A percentile compares a stretch with the other conserved stretches of the same genome.
phyloP scores from a whole-genome alignment of 2,797 vertebrate species.

The Lophius americanus region DNA sequence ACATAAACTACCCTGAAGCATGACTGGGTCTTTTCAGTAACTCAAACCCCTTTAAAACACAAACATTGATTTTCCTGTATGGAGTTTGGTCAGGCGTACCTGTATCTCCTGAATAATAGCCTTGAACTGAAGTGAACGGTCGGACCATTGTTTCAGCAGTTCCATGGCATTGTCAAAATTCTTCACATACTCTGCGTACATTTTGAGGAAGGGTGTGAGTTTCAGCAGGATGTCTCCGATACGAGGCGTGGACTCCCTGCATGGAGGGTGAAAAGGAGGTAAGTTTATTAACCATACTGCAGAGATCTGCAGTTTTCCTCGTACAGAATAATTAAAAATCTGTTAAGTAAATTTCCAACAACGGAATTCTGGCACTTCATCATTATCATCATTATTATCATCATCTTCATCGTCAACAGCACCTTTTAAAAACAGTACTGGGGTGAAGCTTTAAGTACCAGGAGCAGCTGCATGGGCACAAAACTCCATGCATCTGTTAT shows the following conservation, averaged over 20 bases:
- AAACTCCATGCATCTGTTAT: neutral
- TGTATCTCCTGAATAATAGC: conserved; percentile 93
- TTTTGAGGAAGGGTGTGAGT: conserved; percentile 97
- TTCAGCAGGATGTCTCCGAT: conserved; percentile 97
- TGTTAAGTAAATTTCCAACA: neutral
- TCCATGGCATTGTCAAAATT: conserved; percentile 97
- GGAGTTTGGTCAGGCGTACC: conserved; percentile 71
- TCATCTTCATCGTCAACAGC: too few relatives aligned
- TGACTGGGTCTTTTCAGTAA: neutral
- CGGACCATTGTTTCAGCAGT: conserved; percentile 92
- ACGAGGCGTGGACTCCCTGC: conserved; percentile 89
- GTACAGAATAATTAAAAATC: neutral
- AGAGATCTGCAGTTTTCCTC: too few relatives aligned
- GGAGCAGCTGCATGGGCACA: neutral
- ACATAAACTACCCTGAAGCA: too few relatives aligned
- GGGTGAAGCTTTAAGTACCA: too few relatives aligned
- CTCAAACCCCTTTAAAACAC: neutral
- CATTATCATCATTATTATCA: neutral
- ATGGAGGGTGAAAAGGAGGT: conserved; percentile 15
- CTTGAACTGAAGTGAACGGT: conserved; percentile 93
- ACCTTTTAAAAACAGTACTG: too few relatives aligned
- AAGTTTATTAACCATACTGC: neutral
- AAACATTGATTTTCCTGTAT: accelerated
- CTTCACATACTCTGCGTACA: conserved; percentile 97
- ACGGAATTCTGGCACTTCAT: neutral